Conservation (phyloP, 1,140 invertebrate species). For the Eupeodes corollae region DNA sequence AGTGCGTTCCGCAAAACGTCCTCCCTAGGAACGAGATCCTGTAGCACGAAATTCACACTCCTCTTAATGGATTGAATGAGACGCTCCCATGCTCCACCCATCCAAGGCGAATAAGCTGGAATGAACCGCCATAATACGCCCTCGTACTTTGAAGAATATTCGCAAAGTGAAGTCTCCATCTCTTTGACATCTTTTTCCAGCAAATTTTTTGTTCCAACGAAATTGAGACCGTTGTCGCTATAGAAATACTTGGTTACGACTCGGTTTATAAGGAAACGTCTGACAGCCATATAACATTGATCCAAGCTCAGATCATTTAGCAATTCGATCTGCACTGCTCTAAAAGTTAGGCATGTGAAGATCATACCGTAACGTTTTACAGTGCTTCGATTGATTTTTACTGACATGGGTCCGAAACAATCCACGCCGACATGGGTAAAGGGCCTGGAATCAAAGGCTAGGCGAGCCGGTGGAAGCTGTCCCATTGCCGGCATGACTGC, state of each 20-base stretch:
- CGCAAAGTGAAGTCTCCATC: conserved; percentile 3
- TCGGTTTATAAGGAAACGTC: conserved; percentile 15
- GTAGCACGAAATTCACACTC: too few relatives aligned
- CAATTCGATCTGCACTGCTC: conserved; percentile 20
- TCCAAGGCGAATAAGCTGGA: conserved; percentile 4
- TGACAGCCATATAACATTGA: conserved; percentile 16
- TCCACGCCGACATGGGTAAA: conserved; percentile 7
- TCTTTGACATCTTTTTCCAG: conserved; percentile 8
- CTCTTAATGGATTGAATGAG: too few relatives aligned
- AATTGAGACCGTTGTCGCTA: conserved; percentile 25
- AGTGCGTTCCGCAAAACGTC: conserved; percentile 9
- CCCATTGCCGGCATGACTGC: conserved; percentile 10
- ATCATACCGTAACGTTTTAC: conserved; percentile 31
- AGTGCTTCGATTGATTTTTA: conserved; percentile 13
- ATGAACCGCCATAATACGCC: conserved; percentile 10
- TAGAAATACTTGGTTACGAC: conserved; percentile 9
- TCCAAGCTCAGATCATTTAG: conserved; percentile 12
- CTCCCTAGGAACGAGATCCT: conserved; percentile 1
- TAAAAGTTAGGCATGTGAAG: conserved; percentile 17
- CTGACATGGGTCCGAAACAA: conserved; percentile 21
- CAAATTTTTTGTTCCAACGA: conserved; percentile 18
- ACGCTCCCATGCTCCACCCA: too few relatives aligned
- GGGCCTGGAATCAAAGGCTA: conserved; percentile 11
- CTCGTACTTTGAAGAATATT: background rate
- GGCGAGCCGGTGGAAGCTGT: conserved; percentile 8